Conservation (phyloP, 2,888 invertebrate species). For the Psylliodes chrysocephalus region DNA sequence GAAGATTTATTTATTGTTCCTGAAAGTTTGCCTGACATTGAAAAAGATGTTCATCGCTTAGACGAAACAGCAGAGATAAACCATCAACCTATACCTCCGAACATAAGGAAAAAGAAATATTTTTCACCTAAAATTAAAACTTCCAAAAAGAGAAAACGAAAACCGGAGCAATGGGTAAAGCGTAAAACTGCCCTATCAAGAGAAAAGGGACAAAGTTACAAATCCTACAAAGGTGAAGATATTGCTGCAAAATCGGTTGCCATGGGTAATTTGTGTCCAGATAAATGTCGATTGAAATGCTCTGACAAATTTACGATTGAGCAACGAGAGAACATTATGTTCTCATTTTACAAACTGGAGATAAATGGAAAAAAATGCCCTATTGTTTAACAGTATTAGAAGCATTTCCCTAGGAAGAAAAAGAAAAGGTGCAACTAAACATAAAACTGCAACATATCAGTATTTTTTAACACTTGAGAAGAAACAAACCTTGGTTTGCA, state of each 20-base stretch:
- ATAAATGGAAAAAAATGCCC: constrained; percentile 28
- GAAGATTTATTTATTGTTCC: too few species aligned
- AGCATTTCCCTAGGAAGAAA: constrained; percentile 6
- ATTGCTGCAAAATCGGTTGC: neutral
- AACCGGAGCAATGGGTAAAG: neutral
- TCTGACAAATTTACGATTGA: constrained; percentile 8
- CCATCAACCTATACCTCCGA: too few species aligned
- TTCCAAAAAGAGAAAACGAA: neutral
- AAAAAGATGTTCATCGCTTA: too few species aligned
- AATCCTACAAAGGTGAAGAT: neutral
- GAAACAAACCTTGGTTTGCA: neutral
- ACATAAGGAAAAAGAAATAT: too few species aligned
- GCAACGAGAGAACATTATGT: constrained; percentile 2
- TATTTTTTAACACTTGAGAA: neutral
- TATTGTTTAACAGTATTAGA: constrained; percentile 22
- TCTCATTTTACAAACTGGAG: constrained; percentile 23
- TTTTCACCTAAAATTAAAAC: neutral
- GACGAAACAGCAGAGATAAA: too few species aligned
- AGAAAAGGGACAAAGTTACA: constrained; percentile 14
- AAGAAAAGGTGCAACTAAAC: constrained; percentile 11
- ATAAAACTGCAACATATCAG: constrained; percentile 8
- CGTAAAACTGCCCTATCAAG: neutral
- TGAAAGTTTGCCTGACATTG: too few species aligned
- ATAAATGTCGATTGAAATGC: constrained; percentile 19
- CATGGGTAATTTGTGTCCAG: constrained; percentile 1